Percentiles rank a stretch among this genome's conserved stretches.
Evolutionary conservation across 2,113 vertebrate species (phyloP).

Genomic region (Nettapus auritus): DNA sequence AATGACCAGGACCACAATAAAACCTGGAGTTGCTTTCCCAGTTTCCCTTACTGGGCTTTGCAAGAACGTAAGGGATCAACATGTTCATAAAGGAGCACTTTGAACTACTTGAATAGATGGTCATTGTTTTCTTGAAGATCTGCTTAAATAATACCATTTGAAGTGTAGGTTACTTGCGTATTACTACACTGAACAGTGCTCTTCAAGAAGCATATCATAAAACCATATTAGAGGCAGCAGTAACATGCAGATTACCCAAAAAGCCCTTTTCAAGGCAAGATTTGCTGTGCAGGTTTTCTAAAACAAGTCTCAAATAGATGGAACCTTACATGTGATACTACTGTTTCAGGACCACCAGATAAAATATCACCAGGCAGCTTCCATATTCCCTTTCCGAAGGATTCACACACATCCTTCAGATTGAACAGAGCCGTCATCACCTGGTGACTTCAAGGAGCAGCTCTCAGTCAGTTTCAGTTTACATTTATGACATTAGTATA

Average conservation of each 20-base stretch:
- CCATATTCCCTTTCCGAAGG: background rate
- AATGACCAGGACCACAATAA: constrained; percentile 73
- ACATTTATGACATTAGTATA: background rate
- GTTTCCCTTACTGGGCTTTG: constrained; percentile 25
- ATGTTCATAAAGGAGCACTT: background rate
- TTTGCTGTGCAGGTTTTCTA: background rate
- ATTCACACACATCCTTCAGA: background rate
- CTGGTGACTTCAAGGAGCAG: background rate
- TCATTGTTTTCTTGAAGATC: background rate
- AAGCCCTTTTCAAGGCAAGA: background rate
- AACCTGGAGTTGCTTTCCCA: constrained; percentile 49
- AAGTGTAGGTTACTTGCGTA: background rate
- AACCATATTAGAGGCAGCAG: background rate
- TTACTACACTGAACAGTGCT: background rate
- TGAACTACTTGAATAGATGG: background rate
- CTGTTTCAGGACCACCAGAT: background rate
- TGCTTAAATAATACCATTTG: background rate
- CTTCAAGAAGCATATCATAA: background rate
- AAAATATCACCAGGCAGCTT: background rate
- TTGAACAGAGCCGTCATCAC: background rate
- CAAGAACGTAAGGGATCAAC: constrained; percentile 17
- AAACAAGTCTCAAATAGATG: background rate
- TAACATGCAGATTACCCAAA: background rate
- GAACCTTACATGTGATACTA: background rate
- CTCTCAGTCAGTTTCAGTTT: background rate